These are phyloP conservation scores for Phania funesta DNA, from an alignment of 2,888 invertebrate genomes.

Conservation along the genomic window DNA sequence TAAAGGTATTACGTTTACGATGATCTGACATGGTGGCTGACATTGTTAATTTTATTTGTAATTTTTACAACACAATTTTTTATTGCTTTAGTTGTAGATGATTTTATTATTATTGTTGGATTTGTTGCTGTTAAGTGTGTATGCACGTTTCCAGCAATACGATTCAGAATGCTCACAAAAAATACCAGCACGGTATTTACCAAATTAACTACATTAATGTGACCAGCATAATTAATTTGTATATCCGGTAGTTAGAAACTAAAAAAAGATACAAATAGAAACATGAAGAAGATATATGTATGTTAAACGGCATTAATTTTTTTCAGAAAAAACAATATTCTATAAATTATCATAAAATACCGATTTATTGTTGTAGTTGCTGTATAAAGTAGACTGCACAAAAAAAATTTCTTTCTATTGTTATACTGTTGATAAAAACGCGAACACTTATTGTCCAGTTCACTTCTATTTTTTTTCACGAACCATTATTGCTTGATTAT, in stretches of 20 bases:
- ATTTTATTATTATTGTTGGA: neutral
- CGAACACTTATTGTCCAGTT: neutral
- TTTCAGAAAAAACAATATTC: neutral
- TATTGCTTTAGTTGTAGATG: constrained; percentile 1
- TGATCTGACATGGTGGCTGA: constrained; percentile 62
- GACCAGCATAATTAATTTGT: constrained; percentile 63
- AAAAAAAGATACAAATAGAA: neutral
- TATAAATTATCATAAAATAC: constrained; percentile 35
- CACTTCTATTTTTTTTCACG: constrained; percentile 17
- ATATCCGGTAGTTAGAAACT: constrained; percentile 61
- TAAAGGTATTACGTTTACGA: constrained; percentile 76
- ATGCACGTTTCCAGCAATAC: constrained; percentile 33
- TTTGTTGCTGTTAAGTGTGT: neutral
- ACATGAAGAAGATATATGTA: neutral
- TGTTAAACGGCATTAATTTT: constrained; percentile 60
- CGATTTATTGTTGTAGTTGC: constrained; percentile 37
- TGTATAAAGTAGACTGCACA: constrained; percentile 3
- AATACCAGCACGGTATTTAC: constrained; percentile 14
- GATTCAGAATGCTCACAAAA: constrained; percentile 27
- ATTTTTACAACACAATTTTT: neutral
- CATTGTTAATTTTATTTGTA: constrained; percentile 40
- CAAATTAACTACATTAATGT: constrained; percentile 36
- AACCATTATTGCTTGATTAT: neutral
- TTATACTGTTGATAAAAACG: constrained; percentile 34
- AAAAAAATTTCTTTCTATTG: constrained; percentile 25